Evolutionary conservation across 2,888 invertebrate species (phyloP).

Genomic region (Arrhopalites spinosus): DNA sequence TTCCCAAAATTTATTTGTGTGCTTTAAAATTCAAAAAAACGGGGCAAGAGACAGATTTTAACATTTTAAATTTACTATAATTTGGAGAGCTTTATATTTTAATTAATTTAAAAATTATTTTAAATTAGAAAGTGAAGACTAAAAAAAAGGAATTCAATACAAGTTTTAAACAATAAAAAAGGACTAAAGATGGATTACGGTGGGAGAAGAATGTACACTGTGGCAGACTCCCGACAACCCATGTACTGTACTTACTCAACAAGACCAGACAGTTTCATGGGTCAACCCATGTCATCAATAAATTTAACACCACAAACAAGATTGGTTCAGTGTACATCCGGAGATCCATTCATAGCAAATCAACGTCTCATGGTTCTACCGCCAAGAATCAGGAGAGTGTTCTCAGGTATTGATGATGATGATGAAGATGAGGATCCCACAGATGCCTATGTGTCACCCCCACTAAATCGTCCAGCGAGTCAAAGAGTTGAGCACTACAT

Average conservation of each 20-base stretch:
- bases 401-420: conserved; percentile 27
- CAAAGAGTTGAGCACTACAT: conserved; percentile 20
- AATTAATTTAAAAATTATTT: background rate
- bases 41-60: background rate
- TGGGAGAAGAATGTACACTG: conserved; percentile 21
- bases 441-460: conserved; percentile 10
- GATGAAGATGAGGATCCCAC: conserved; percentile 29
- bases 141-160: background rate
- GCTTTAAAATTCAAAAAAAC: background rate
- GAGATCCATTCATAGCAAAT: conserved; percentile 29
- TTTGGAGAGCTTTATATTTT: no score
- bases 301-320: conserved; percentile 8
- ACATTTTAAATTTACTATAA: no score
- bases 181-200: conserved; percentile 31
- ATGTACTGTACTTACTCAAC: conserved; percentile 36
- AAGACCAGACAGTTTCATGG: conserved; percentile 20
- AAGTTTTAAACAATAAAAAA: background rate
- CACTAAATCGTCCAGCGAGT: conserved; percentile 7
- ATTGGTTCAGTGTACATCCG: conserved; percentile 14
- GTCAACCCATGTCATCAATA: background rate
- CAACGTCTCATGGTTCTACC: conserved; percentile 33
- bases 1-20: background rate
- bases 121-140: background rate
- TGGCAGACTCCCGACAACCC: conserved; percentile 34
- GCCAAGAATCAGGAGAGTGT: conserved; percentile 24